These are phyloP conservation scores for Flabesymbios commensalis DNA, from an alignment of 2,888 invertebrate species.

Conservation along the genomic window DNA sequence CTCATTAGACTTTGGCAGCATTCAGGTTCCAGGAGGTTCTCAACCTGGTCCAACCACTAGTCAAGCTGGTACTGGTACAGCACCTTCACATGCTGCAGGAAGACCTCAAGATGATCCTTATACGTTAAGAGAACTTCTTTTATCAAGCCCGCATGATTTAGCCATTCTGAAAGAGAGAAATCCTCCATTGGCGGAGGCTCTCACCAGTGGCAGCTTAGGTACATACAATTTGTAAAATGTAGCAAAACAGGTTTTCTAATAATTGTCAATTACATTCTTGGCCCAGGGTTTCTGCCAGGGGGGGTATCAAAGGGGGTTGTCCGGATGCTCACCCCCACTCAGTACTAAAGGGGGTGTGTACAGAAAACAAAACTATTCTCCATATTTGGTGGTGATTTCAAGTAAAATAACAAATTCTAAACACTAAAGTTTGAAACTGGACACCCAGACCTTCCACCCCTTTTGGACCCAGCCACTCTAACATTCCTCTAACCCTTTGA, in stretches of 20 bases:
- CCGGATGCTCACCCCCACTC: no score
- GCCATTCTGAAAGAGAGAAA: slow-evolving; percentile 91
- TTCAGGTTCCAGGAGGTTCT: slow-evolving; percentile 71
- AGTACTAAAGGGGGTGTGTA: no score
- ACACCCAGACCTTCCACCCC: no score
- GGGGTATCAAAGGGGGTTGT: no score
- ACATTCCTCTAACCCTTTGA: no score
- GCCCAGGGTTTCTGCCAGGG: no score
- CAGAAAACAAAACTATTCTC: no score
- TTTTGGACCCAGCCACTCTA: no score
- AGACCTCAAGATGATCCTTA: slow-evolving; percentile 44
- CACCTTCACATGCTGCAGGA: neutral
- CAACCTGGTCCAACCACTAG: slow-evolving; percentile 7
- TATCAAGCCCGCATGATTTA: slow-evolving; percentile 85
- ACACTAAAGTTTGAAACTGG: no score
- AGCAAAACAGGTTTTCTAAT: neutral
- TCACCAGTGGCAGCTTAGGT: slow-evolving; percentile 80
- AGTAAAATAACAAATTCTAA: no score
- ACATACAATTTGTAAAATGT: slow-evolving; percentile 33
- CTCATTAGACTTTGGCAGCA: slow-evolving; percentile 87
- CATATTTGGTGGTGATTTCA: no score
- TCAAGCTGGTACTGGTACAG: neutral
- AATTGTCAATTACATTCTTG: neutral
- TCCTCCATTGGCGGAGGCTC: slow-evolving; percentile 86
- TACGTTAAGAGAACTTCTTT: slow-evolving; percentile 50